phyloP scores from a whole-genome alignment of 2,797 vertebrate genomes.

The Antennarius maculatus region DNA sequence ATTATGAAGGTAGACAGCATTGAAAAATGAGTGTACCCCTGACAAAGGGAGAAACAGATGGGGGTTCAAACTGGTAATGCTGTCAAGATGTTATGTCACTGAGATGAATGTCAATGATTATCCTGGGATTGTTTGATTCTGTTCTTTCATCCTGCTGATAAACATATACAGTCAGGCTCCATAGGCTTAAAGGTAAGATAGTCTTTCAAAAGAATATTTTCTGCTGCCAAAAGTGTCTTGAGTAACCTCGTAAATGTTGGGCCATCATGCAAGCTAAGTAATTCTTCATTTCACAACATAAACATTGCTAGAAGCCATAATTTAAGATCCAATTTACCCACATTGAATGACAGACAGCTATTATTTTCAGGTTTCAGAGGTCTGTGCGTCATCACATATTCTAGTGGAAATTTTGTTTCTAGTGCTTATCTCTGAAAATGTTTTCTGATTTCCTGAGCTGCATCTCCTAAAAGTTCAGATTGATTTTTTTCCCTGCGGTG shows the following conservation, averaged over 20 bases:
- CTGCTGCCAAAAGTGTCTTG: background rate
- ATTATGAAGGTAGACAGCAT: conserved; percentile 14
- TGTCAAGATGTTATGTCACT: conserved; percentile 39
- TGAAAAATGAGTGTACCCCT: conserved; percentile 23
- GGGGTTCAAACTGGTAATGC: conserved; percentile 25
- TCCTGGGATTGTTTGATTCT: conserved; percentile 9
- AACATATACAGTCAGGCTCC: background rate
- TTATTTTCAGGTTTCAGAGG: background rate
- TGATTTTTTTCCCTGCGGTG: conserved; percentile 30
- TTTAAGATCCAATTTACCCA: background rate
- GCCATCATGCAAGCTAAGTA: background rate
- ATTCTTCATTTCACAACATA: background rate
- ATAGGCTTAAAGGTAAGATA: background rate
- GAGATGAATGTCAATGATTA: conserved; percentile 38
- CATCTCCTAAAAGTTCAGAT: conserved; percentile 18
- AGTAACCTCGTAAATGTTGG: background rate
- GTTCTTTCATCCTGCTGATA: background rate
- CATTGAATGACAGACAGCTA: background rate
- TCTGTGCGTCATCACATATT: conserved; percentile 7
- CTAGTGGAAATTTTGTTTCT: conserved; percentile 6
- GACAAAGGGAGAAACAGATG: conserved; percentile 34
- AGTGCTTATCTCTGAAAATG: conserved; percentile 3
- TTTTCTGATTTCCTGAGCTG: conserved; percentile 5
- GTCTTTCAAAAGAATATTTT: background rate
- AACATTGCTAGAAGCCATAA: background rate